phyloP scores from a whole-genome alignment of 1,140 invertebrate genomes.

The Panagrolaimus sp. region DNA sequence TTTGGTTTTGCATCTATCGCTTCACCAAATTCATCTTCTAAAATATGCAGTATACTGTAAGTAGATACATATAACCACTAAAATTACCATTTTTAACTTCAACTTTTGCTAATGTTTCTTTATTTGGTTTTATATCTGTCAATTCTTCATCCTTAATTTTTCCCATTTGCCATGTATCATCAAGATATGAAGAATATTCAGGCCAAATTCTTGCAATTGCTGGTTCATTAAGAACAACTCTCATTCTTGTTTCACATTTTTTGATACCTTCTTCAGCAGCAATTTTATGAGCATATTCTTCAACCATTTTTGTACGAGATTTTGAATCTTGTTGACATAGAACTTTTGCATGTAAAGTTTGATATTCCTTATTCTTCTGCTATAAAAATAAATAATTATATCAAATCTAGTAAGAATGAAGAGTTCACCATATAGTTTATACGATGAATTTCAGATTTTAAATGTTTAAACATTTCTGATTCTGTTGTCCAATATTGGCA shows the following conservation, averaged over 20 bases:
- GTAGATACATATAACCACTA: no score
- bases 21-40: no score
- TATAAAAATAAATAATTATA: not conserved
- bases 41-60: no score
- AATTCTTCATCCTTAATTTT: no score
- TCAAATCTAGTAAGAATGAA: no score
- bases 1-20: no score
- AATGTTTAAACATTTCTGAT: constrained; percentile 24
- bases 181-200: constrained; percentile 18
- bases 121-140: no score
- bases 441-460: constrained; percentile 21
- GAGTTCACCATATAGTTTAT: constrained; percentile 23
- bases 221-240: constrained; percentile 24
- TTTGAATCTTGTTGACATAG: constrained; percentile 3
- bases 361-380: constrained; percentile 20
- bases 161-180: constrained; percentile 28
- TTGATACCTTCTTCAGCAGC: constrained; percentile 17
- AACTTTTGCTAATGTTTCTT: no score
- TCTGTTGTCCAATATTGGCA: constrained; percentile 31
- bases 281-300: constrained; percentile 11
- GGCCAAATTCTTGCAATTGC: constrained; percentile 23
- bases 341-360: constrained; percentile 18
- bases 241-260: constrained; percentile 21
- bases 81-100: no score
- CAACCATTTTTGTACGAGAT: constrained; percentile 16